Percentiles rank a stretch among this genome's conserved stretches.
phyloP scores from a whole-genome alignment of 2,113 vertebrate species.

The Eretmochelys imbricata region DNA sequence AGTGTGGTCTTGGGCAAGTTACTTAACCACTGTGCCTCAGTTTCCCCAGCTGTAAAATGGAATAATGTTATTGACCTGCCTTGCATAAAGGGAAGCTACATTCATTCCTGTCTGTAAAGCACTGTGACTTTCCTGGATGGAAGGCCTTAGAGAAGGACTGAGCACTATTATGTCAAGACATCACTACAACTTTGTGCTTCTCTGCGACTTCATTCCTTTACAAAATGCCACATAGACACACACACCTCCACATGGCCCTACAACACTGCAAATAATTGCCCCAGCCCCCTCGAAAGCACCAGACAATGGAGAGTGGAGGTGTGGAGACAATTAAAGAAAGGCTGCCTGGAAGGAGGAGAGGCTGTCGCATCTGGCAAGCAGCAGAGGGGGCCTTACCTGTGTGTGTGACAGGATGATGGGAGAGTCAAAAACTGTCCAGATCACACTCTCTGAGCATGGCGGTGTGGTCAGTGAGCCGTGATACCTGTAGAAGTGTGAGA shows the following conservation, averaged over 20 bases:
- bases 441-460: conserved; percentile 88
- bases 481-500: conserved; percentile 88
- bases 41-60: not conserved
- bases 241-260: not conserved
- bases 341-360: not conserved
- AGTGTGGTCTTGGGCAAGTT: not conserved
- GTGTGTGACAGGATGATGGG: conserved; percentile 86
- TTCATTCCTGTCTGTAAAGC: not conserved
- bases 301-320: not conserved
- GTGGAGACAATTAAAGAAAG: not conserved
- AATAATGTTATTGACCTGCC: not conserved
- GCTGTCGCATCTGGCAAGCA: not conserved
- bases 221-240: rapidly evolving
- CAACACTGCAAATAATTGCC: not conserved
- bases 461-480: conserved; percentile 91
- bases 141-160: not conserved
- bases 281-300: not conserved
- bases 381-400: conserved; percentile 76
- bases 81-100: not conserved
- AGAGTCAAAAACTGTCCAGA: conserved; percentile 89
- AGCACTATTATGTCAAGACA: not conserved
- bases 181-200: not conserved
- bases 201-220: not conserved
- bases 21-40: not conserved
- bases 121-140: not conserved